Conservation (phyloP, 2,113 vertebrate species). For the Neodontobutis hainanensis region DNA sequence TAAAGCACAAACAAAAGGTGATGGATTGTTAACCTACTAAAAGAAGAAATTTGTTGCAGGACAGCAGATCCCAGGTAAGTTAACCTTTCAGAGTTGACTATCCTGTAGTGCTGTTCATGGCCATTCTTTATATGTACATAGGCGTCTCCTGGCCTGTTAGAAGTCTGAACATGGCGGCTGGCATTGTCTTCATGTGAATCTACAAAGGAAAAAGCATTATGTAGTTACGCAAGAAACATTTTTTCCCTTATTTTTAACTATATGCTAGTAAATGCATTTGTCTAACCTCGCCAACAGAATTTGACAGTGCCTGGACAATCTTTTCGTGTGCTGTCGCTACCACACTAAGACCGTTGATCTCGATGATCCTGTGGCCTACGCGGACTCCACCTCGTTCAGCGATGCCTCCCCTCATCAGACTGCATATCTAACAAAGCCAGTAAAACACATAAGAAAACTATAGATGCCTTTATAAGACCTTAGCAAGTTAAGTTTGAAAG, state of each 20-base stretch:
- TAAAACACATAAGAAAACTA: conserved; percentile 4
- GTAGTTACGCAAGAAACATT: not conserved
- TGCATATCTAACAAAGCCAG: conserved; percentile 88
- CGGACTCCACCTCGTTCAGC: conserved; percentile 94
- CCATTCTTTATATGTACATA: conserved; percentile 88
- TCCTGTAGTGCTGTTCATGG: conserved; percentile 27
- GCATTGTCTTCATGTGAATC: conserved; percentile 99
- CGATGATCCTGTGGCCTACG: conserved; percentile 96
- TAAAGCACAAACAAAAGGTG: conserved; percentile 58
- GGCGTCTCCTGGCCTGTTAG: conserved; percentile 99
- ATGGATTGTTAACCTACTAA: conserved; percentile 49
- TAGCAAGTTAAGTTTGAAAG: not conserved
- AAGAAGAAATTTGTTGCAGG: conserved; percentile 21
- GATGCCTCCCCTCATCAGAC: conserved; percentile 97
- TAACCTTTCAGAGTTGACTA: conserved; percentile 29
- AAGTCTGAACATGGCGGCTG: conserved; percentile 98
- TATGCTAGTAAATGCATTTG: not conserved
- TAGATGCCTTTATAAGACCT: not conserved
- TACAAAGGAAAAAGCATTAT: conserved; percentile 53
- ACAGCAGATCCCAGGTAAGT: conserved; percentile 23
- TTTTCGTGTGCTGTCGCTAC: conserved; percentile 98
- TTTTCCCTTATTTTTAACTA: not conserved
- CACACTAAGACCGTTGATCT: conserved; percentile 97
- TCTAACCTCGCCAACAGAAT: conserved; percentile 96
- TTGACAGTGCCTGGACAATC: conserved; percentile 97